phyloP scores from a whole-genome alignment of 2,888 invertebrate genomes.

The Resseliella maxima region DNA sequence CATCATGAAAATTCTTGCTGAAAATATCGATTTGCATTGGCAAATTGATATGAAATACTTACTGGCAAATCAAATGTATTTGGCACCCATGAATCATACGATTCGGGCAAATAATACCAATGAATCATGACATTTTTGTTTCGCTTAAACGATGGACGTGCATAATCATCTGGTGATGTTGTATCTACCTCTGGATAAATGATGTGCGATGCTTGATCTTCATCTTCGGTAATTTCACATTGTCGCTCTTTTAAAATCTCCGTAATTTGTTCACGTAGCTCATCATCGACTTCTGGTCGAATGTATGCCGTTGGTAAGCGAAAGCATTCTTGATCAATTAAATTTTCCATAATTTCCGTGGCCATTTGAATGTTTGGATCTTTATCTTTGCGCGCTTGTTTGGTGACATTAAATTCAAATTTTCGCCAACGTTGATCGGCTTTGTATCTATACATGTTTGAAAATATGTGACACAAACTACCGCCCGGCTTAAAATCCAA shows the following conservation, averaged over 20 bases:
- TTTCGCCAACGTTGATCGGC: constrained; percentile 95
- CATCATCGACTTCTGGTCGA: constrained; percentile 86
- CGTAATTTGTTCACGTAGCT: constrained; percentile 81
- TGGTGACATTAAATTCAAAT: constrained; percentile 86
- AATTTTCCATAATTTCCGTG: constrained; percentile 85
- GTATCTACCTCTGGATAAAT: constrained; percentile 88
- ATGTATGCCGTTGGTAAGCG: constrained; percentile 84
- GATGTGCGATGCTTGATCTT: constrained; percentile 92
- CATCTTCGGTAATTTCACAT: constrained; percentile 81
- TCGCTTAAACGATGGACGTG: constrained; percentile 85
- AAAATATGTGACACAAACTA: constrained; percentile 90
- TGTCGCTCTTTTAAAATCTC: constrained; percentile 90
- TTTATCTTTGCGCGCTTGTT: constrained; percentile 83
- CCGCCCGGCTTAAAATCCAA: constrained; percentile 96
- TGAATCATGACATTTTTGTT: constrained; percentile 88
- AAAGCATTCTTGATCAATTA: constrained; percentile 84
- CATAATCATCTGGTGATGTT: constrained; percentile 89
- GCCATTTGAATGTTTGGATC: constrained; percentile 95
- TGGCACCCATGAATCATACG: constrained; percentile 85
- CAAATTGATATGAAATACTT: constrained; percentile 57
- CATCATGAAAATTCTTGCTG: not conserved
- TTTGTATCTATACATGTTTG: constrained; percentile 94
- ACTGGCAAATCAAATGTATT: constrained; percentile 69
- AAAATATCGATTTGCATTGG: no score
- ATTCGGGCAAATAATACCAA: constrained; percentile 97